These are phyloP conservation scores for Nezara viridula DNA, from an alignment of 2,888 invertebrate species.

Conservation along the genomic window DNA sequence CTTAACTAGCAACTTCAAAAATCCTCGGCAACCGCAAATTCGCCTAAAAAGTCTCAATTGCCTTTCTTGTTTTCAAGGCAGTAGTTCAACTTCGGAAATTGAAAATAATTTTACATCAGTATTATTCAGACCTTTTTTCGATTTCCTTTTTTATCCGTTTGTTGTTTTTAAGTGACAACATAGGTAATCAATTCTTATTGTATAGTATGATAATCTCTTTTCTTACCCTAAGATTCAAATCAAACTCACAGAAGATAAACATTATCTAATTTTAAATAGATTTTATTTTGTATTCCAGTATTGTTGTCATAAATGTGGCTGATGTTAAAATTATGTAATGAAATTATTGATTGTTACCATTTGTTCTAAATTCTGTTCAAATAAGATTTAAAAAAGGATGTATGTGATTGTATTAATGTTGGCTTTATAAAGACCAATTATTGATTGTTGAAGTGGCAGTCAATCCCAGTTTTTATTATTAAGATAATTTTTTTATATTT, in stretches of 20 bases:
- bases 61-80: background rate
- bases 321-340: background rate
- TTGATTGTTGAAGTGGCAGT: background rate
- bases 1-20: slow-evolving; percentile 45
- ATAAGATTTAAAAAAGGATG: background rate
- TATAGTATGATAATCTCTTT: background rate
- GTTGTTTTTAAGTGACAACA: background rate
- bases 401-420: background rate
- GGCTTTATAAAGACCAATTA: background rate
- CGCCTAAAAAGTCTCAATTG: slow-evolving; percentile 22
- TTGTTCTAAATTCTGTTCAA: background rate
- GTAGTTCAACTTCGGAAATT: background rate
- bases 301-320: background rate
- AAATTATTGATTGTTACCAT: background rate
- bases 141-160: background rate
- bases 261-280: background rate
- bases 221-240: background rate
- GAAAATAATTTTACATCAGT: background rate
- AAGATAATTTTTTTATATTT: background rate
- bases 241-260: background rate
- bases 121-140: slow-evolving; percentile 12
- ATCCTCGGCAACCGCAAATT: background rate
- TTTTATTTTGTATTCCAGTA: background rate
- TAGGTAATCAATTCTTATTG: background rate
- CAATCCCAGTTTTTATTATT: background rate